Evolutionary conservation across 2,797 vertebrate species (phyloP), one percentile per base, ranked within the genome.

Genomic region (Sternarchorhynchus goeldii): DNA sequence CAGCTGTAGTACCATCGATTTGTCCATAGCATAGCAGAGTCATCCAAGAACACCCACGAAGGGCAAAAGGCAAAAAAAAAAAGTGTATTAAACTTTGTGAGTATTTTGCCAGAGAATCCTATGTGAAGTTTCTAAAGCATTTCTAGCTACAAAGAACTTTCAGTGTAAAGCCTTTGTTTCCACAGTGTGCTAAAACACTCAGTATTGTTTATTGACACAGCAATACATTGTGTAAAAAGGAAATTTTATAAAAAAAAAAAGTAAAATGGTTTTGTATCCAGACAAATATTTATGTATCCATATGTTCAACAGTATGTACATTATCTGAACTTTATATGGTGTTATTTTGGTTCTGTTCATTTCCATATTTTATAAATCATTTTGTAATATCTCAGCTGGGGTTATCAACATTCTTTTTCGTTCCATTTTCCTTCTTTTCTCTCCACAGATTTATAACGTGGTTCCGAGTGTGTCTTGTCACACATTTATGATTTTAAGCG

Each of bases 191-290:
- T 69, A 73, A 75, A 78, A 81, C 77, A 82, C 86, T 92, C 91
- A 91, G 93, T 93, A 90, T 94, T 93, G 91, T 88, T 84, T 91
- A 85, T 92, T 90, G 86, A 91, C 79, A 83, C 88, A 93, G 92
- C 93, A 94, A 94, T 94, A 93, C 87, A 75, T 82, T 82, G 75
- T 90, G 79, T 90, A 86, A 86, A 89, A 86, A 81, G 78, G 78
- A 76, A 69, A 82, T 85, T 84, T 84, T 87, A 79, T 85, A 80
- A 78, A 82, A 66, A 82, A 79, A 72, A 75, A 65, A 25, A 25
- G 25, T 25, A 25, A 45, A 76, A 39, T 58, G 82, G 75, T 91
- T 91, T 91, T 90, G 65, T 89, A 87, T 89, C 73, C 76, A 84
- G 85, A 88, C 50, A 70, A 55, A 86, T 91, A 88, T 91, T 90